Evolutionary conservation across 2,888 invertebrate species (phyloP).

Genomic region (Boloria euphrosyne): DNA sequence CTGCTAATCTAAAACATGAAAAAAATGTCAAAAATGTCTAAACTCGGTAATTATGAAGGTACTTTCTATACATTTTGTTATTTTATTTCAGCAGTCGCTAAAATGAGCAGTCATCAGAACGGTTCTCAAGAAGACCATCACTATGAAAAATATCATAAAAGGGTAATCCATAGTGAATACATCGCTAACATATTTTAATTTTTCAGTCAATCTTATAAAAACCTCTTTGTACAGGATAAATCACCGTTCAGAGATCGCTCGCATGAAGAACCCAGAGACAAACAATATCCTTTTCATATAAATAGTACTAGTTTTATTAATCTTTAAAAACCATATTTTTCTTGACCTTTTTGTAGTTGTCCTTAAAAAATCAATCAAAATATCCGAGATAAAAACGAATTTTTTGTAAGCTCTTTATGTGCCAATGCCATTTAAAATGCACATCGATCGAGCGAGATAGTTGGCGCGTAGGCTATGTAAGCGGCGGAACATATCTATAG

Average conservation of each 20-base stretch:
- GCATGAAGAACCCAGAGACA: constrained; percentile 89
- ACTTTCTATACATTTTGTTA: neutral
- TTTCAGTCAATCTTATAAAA: constrained; percentile 9
- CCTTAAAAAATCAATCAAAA: too few relatives aligned
- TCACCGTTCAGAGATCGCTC: constrained; percentile 91
- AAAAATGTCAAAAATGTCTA: too few relatives aligned
- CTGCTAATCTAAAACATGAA: neutral
- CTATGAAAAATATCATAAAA: constrained; percentile 89
- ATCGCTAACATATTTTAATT: neutral
- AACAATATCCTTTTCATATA: constrained; percentile 90
- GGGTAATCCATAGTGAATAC: constrained; percentile 75
- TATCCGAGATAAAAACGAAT: too few relatives aligned
- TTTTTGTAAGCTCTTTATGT: too few relatives aligned
- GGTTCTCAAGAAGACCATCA: constrained; percentile 88
- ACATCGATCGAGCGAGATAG: too few relatives aligned
- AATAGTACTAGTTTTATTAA: constrained; percentile 14
- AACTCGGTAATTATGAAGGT: neutral
- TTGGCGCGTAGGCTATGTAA: too few relatives aligned
- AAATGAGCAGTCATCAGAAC: constrained; percentile 87
- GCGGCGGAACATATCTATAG: too few relatives aligned
- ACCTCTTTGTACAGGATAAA: constrained; percentile 85
- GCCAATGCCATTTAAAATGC: too few relatives aligned
- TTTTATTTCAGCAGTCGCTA: constrained; percentile 73
- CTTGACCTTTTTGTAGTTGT: too few relatives aligned
- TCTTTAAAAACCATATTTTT: neutral